phyloP scores from a whole-genome alignment of 2,888 invertebrate species.

The Drosophila acutilabella region DNA sequence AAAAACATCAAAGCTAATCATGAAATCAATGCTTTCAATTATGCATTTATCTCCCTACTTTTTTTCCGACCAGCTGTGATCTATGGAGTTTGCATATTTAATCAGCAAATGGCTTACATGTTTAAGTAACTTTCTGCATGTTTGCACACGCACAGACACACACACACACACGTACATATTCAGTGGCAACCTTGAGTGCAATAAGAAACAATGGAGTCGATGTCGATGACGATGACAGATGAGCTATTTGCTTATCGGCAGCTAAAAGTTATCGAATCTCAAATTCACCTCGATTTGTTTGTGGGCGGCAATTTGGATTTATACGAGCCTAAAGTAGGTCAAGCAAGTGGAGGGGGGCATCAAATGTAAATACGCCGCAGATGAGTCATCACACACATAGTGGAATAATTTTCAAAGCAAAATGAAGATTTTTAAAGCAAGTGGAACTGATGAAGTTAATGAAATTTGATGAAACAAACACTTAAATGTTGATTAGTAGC shows the following conservation, averaged over 20 bases:
- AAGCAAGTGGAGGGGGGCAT: conserved; percentile 12
- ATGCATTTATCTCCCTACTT: conserved; percentile 23
- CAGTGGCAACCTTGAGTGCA: conserved; percentile 59
- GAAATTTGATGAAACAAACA: conserved; percentile 15
- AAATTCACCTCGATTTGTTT: conserved; percentile 8
- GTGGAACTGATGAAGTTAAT: conserved; percentile 8
- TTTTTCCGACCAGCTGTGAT: conserved; percentile 23
- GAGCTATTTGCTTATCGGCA: conserved; percentile 21
- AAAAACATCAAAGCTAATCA: conserved; percentile 48
- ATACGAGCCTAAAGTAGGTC: conserved; percentile 39
- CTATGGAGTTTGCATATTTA: conserved; percentile 62
- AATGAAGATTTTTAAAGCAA: neutral
- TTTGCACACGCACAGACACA: conserved; percentile 6
- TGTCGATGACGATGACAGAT: conserved; percentile 32
- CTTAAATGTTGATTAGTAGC: neutral
- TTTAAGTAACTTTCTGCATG: conserved; percentile 46
- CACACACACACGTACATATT: neutral
- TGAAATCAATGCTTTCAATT: conserved; percentile 45
- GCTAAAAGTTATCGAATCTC: conserved; percentile 39
- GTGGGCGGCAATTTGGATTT: conserved; percentile 38
- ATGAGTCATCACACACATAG: conserved; percentile 35
- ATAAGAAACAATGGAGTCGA: conserved; percentile 20
- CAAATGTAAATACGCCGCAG: conserved; percentile 10
- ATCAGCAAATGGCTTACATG: conserved; percentile 59
- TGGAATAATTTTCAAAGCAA: conserved; percentile 2